Evolutionary conservation across 2,113 vertebrate species (phyloP).

Genomic region (Xenus cinereus): DNA sequence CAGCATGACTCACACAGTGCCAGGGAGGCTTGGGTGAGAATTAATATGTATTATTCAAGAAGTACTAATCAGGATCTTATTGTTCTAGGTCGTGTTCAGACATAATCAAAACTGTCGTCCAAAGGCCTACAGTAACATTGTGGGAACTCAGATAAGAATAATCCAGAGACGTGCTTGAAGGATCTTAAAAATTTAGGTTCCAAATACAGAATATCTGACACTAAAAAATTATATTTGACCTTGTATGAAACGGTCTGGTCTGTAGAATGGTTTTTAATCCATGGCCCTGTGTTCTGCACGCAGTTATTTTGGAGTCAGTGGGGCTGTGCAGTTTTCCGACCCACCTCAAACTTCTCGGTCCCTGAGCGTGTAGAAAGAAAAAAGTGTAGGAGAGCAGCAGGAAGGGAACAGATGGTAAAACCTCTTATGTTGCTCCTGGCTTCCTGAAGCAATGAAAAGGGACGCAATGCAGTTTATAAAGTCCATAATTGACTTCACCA

Average conservation of each 20-base stretch:
- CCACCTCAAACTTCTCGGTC: background rate
- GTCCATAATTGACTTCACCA: background rate
- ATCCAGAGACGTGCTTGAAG: background rate
- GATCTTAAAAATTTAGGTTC: background rate
- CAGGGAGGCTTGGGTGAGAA: background rate
- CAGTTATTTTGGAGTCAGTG: background rate
- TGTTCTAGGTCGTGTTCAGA: conserved; percentile 8
- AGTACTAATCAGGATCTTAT: background rate
- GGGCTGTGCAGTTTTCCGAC: background rate
- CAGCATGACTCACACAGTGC: background rate
- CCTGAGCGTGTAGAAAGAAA: background rate
- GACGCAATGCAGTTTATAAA: background rate
- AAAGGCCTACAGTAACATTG: background rate
- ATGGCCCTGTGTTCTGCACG: background rate
- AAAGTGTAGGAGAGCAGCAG: background rate
- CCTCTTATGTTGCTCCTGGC: background rate
- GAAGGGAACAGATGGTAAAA: background rate
- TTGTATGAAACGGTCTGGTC: background rate
- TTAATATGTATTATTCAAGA: conserved; percentile 13
- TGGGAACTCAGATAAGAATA: background rate
- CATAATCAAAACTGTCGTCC: background rate
- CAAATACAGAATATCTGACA: background rate
- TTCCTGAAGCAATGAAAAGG: background rate
- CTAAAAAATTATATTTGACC: background rate
- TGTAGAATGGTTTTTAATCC: background rate